Evolutionary conservation across 2,113 vertebrate species (phyloP).

Genomic region (Prolemur simus): DNA sequence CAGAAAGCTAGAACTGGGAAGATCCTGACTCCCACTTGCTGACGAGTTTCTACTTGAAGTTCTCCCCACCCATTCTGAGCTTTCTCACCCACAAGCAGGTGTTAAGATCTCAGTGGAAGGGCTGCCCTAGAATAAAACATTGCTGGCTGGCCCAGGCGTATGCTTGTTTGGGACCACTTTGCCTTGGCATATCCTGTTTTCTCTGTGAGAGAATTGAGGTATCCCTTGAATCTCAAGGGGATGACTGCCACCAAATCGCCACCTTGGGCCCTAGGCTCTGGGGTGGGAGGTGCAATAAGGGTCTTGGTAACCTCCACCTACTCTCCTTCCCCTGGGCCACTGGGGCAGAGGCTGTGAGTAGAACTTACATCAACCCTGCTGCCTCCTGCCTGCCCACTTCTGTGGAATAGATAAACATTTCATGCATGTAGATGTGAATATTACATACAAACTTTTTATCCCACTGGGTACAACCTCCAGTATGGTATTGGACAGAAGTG

Average conservation of each 20-base stretch:
- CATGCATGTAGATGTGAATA: background rate
- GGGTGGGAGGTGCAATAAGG: background rate
- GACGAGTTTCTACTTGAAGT: background rate
- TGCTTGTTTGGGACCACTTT: background rate
- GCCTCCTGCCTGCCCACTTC: background rate
- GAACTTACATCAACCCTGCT: background rate
- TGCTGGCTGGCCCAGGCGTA: background rate
- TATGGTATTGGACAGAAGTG: background rate
- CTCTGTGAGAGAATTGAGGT: background rate
- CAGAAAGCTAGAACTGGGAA: background rate
- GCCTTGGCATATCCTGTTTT: background rate
- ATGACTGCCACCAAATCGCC: background rate
- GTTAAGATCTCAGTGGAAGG: background rate
- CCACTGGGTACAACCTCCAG: background rate
- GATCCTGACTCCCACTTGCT: background rate
- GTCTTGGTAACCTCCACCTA: background rate
- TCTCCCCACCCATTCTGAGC: background rate
- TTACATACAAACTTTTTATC: background rate
- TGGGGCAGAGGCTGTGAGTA: background rate
- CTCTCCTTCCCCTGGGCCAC: background rate
- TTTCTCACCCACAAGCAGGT: background rate
- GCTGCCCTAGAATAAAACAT: background rate
- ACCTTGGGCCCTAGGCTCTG: background rate
- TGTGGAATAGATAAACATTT: background rate
- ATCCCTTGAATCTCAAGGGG: background rate